These are phyloP conservation scores for Limulus polyphemus DNA, from an alignment of 2,888 invertebrate genomes.

Conservation along the genomic window DNA sequence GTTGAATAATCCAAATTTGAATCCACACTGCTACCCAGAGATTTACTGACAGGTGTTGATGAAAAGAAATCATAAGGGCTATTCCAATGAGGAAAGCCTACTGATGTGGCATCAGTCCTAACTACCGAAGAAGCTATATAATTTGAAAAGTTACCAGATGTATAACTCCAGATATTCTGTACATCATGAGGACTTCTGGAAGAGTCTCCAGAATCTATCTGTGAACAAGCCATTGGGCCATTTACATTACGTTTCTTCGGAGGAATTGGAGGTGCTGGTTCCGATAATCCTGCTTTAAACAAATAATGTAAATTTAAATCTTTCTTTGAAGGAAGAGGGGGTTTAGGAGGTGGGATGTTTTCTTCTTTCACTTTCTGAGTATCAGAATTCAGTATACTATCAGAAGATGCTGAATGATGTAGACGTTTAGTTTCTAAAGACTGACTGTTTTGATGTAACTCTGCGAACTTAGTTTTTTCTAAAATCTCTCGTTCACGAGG, in stretches of 20 bases:
- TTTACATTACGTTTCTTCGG: constrained; percentile 17
- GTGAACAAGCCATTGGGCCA: neutral
- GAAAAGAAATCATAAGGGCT: constrained; percentile 22
- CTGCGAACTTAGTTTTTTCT: constrained; percentile 32
- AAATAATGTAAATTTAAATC: constrained; percentile 4
- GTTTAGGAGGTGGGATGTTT: constrained; percentile 63
- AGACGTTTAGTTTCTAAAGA: constrained; percentile 8
- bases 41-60: constrained; percentile 29
- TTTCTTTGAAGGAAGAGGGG: constrained; percentile 35
- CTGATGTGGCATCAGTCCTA: constrained; percentile 14
- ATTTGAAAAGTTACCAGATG: too few species aligned
- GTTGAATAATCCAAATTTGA: constrained; percentile 72
- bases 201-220: too few species aligned
- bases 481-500: constrained; percentile 37
- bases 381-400: constrained; percentile 30
- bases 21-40: constrained; percentile 64
- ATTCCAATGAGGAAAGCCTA: constrained; percentile 19
- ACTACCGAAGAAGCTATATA: neutral
- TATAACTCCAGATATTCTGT: too few species aligned
- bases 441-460: constrained; percentile 6
- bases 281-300: neutral
- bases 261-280: constrained; percentile 26
- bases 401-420: constrained; percentile 31
- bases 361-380: constrained; percentile 20
- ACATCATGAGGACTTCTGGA: too few species aligned